A percentile compares a stretch with the other conserved stretches of the same genome.
Conservation (phyloP, 2,888 invertebrate genomes). For the Latrodectus hesperus region DNA sequence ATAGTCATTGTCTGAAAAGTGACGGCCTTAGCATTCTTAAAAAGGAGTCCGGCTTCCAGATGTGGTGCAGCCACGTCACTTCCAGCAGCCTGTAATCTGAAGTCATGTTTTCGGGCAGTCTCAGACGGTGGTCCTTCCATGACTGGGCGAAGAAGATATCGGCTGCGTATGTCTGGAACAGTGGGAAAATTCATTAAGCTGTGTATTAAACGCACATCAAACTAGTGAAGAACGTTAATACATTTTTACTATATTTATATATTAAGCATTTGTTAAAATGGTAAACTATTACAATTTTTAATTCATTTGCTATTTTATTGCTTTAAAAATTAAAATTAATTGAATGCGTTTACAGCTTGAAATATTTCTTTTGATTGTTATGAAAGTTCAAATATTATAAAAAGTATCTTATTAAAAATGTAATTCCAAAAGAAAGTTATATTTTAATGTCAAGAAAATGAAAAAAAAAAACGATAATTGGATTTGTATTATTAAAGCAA, state of each 20-base stretch:
- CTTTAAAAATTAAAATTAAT: too few species aligned
- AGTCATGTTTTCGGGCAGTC: slow-evolving; percentile 93
- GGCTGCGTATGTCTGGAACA: slow-evolving; percentile 88
- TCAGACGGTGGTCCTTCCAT: slow-evolving; percentile 90
- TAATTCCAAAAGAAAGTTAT: too few species aligned
- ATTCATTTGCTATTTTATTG: too few species aligned
- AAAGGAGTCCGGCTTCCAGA: slow-evolving; percentile 71
- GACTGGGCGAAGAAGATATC: slow-evolving; percentile 94
- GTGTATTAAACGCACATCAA: neutral
- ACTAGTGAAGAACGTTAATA: neutral
- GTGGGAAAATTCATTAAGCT: neutral
- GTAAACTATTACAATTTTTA: too few species aligned
- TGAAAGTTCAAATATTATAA: too few species aligned
- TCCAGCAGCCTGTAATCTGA: slow-evolving; percentile 78
- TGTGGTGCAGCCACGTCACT: slow-evolving; percentile 67
- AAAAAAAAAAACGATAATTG: too few species aligned
- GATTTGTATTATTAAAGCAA: too few species aligned
- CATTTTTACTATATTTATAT: neutral
- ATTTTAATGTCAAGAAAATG: too few species aligned
- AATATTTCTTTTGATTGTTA: too few species aligned
- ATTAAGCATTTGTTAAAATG: too few species aligned
- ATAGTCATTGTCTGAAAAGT: slow-evolving; percentile 96
- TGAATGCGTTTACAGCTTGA: too few species aligned
- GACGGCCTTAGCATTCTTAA: slow-evolving; percentile 81
- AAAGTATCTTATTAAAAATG: too few species aligned